Evolutionary conservation across 2,797 vertebrate genomes (phyloP), one percentile per base, ranked within the genome.

Genomic region (Cuculus canorus): DNA sequence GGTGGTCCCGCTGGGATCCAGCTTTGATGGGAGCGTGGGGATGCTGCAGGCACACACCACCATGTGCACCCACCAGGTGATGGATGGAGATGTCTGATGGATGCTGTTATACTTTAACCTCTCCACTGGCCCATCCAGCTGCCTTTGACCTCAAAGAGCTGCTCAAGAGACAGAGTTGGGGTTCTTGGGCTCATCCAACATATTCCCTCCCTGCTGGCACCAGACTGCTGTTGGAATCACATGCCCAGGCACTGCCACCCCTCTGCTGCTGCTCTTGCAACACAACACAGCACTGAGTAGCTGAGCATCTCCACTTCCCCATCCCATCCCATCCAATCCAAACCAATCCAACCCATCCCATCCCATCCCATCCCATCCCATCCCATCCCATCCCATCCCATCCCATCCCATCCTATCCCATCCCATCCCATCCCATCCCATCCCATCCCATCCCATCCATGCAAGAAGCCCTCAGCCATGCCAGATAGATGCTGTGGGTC

Each of bases 271-370:
- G 41, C 25, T 35, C 28, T n/a, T 17, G 35, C 11, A 23, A 77
- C 32, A 45, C 71, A 45, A 53, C 18, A 7, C 30, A 64, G 69
- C 50, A 56, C 11, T 1, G 0, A 52, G 37, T 11, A 57, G 28
- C 37, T 0, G 1, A 86, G 53, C 71, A 48, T 22, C n/a, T 35
- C 37, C 1, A 1, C 39, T n/a, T 60, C 33, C 11, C 69, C 27
- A 28, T 32, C 35, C 48, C 48, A 33, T 32, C 23, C 16, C 41
- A 43, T 43, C 41, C 41, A 41, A 16, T 43, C 41, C 41, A n/a
- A n/a, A n/a, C n/a, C n/a, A n/a, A n/a, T n/a, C 69, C 27, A 28
- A 32, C 35, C 48, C 48, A 33, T 32, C 23, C 16, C 41, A 43
- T 43, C 41, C 41, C 41, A 16, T 43, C 41, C 41, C 41, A 43